Conservation (phyloP, 2,797 vertebrate genomes). For the Microchirus variegatus region DNA sequence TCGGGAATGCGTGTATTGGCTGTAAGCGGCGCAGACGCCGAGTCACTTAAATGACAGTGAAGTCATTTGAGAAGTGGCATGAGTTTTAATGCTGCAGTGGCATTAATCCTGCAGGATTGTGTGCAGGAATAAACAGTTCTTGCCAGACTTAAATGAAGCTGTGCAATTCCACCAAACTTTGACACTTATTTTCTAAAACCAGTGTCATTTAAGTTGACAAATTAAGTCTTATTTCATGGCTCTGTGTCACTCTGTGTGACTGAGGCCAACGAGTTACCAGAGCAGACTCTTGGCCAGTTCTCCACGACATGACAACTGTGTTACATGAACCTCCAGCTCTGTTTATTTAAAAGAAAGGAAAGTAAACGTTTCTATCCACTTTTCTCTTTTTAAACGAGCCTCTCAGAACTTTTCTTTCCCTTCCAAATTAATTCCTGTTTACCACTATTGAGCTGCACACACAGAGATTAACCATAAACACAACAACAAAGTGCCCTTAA, state of each 20-base stretch:
- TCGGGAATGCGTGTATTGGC: conserved; percentile 48
- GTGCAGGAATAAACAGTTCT: conserved; percentile 23
- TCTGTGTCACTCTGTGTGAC: conserved; percentile 19
- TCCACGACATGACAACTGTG: conserved; percentile 10
- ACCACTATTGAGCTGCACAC: not conserved
- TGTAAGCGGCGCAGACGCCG: conserved; percentile 3
- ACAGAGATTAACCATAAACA: not conserved
- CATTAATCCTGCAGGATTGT: conserved; percentile 44
- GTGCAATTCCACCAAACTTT: not conserved
- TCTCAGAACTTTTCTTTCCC: not conserved
- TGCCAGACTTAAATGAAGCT: conserved; percentile 19
- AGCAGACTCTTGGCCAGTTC: not conserved
- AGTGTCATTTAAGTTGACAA: conserved; percentile 46
- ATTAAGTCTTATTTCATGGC: conserved; percentile 48
- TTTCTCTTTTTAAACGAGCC: not conserved
- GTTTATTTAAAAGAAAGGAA: conserved; percentile 18
- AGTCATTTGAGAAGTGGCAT: conserved; percentile 28
- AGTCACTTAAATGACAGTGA: conserved; percentile 20
- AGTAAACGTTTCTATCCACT: not conserved
- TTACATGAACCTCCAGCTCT: conserved; percentile 22
- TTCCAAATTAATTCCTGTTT: not conserved
- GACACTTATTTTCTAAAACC: conserved; percentile 46
- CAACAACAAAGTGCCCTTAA: not conserved
- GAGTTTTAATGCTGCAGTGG: conserved; percentile 35
- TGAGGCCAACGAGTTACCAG: conserved; percentile 5